Base-by-base conservation (phyloP, 2,797 vertebrate species). In the Phrynocephalus forsythii region DNA sequence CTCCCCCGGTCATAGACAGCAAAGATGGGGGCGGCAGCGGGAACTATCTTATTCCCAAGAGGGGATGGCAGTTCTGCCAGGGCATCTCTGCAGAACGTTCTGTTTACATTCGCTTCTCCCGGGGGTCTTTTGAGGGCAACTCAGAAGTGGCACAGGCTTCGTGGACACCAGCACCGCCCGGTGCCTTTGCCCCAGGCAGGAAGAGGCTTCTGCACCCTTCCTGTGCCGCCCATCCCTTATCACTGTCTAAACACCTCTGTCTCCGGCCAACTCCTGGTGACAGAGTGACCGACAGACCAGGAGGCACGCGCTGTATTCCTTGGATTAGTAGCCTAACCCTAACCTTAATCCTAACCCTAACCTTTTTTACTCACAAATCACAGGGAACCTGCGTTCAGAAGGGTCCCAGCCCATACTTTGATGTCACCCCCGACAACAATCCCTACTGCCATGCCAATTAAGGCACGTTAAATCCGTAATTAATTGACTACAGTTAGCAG, bases 181-280 rank as follows among this genome's bases (percentile, higher is more conserved):
- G 6, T 24, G 77, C 81, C 63, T 71, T 78, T 71, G 82, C 67
- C 18, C 26, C 81, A 63, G 86, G 72, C 72, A 83, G 76, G 86
- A 33, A 88, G 68, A 52, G 28, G 82, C 67, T 24, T 22, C 82
- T 66, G 68, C 76, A 18, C 72, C 11, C 20, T 75, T 56, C 87
- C 80, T 69, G 68, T 80, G 68, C 76, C 67, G 52, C 77, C 38
- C 13, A 71, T 15, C 69, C 38, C 28, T 50, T n/a, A 73, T 24
- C 56, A 66, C 10, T 67, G 63, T 26, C 82, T 15, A 15, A 52
- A 33, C 15, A 30, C 1, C 48, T 13, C 44, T 5, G 33, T 1
- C 63, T 0, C 8, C 2, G 18, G 28, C 84, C 6, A 50, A 1
- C 44, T 79, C 48, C 67, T 67, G 30, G 28, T 30, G 50, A 71